These are phyloP conservation scores for Ryuthela nishihirai DNA, from an alignment of 2,888 invertebrate species.

Conservation along the genomic window DNA sequence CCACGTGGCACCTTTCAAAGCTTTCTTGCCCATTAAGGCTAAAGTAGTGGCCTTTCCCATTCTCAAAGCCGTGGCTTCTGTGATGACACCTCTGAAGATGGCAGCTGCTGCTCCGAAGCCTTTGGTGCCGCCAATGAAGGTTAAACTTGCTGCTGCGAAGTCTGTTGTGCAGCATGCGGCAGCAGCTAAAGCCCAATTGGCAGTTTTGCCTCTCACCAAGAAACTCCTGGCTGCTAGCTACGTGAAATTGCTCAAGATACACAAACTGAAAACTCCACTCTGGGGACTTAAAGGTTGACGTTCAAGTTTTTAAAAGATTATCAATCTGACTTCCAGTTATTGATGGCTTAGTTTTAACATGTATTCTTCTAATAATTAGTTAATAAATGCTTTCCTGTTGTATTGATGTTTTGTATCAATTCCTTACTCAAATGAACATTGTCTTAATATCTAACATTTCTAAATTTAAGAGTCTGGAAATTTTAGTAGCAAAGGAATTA, in stretches of 20 bases:
- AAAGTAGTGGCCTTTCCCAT: slow-evolving; percentile 1
- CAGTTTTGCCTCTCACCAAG: slow-evolving; percentile 23
- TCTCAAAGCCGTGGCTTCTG: neutral
- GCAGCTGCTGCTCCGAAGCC: neutral
- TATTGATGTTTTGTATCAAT: no score
- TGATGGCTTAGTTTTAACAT: no score
- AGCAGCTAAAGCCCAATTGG: neutral
- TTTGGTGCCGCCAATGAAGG: neutral
- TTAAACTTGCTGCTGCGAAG: slow-evolving; percentile 1
- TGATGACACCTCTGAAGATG: neutral
- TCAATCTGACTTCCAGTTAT: no score
- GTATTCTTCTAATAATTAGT: no score
- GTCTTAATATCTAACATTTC: no score
- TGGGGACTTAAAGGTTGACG: no score
- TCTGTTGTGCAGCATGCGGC: neutral
- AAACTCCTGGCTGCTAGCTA: slow-evolving; percentile 24
- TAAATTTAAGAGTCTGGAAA: no score
- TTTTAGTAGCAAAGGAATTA: no score
- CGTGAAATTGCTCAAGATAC: slow-evolving; percentile 25
- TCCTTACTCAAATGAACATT: no score
- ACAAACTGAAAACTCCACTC: no score
- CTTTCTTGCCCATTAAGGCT: slow-evolving; percentile 3
- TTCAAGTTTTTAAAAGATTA: no score
- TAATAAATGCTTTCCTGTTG: no score
- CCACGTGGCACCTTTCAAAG: neutral